phyloP scores from a whole-genome alignment of 2,113 vertebrate genomes.

The Centrocercus urophasianus region DNA sequence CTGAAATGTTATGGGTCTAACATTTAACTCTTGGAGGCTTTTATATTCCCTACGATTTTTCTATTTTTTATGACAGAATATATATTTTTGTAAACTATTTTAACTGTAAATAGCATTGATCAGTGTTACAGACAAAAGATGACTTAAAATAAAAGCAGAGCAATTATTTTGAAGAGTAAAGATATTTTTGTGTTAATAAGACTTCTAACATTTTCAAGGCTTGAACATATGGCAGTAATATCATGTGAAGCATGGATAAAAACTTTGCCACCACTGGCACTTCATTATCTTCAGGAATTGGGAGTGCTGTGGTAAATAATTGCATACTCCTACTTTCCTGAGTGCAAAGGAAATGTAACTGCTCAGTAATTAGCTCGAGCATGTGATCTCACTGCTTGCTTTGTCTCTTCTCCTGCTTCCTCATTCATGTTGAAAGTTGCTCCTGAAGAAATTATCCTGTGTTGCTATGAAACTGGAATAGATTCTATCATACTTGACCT shows the following conservation, averaged over 20 bases:
- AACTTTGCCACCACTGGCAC: neutral
- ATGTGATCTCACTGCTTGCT: neutral
- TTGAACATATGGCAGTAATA: neutral
- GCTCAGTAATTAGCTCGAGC: neutral
- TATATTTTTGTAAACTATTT: conserved; percentile 55
- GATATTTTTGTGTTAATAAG: neutral
- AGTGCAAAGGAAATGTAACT: neutral
- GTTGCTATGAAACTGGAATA: neutral
- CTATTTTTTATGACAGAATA: neutral
- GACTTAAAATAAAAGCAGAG: neutral
- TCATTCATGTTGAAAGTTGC: neutral
- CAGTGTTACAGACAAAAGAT: neutral
- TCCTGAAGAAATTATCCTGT: neutral
- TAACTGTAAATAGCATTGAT: conserved; percentile 29
- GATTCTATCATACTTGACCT: neutral
- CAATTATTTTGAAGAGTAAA: conserved; percentile 11
- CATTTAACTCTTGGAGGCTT: neutral
- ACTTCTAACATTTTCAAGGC: neutral
- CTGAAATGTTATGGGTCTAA: neutral
- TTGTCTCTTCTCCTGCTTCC: neutral
- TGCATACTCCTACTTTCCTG: neutral
- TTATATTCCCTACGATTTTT: neutral
- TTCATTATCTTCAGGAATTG: neutral
- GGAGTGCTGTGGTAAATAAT: neutral
- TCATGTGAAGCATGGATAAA: neutral